Base-by-base conservation (phyloP, 2,797 vertebrate species). In the Bradypus variegatus region DNA sequence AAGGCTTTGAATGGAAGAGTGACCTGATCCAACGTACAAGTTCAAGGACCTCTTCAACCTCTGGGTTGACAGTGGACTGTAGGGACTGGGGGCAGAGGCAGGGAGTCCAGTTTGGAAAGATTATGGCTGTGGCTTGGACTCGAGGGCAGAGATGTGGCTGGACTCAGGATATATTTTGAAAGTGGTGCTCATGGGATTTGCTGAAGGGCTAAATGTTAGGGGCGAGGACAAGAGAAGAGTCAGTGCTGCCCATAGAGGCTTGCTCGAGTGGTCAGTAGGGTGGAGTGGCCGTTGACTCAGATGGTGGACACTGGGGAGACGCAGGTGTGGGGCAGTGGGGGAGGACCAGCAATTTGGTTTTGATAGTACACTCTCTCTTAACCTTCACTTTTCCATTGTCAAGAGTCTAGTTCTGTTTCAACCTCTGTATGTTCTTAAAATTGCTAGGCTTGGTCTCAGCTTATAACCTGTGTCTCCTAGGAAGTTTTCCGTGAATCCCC, bases 161-260 rank as follows among this genome's bases (percentile, higher is more conserved):
- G 10, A 29, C 45, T 45, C 3, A 0, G 53, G 53, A 12, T 58
- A 0, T 10, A 13, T 50, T 73, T 58, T 50, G 53, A 87, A 48
- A 76, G 55, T 2, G 3, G 18, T 2, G 15, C 41, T 69, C 31
- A 36, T 16, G 18, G 76, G n/a, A 4, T 33, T 53, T 58, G 21
- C 53, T 58, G 81, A 36, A 14, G 29, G 38, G 9, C 2, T 19
- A 36, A 31, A 50, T 6, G 50, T 14, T 45, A 41, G 14, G 12
- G 25, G 4, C 16, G 12, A 65, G 60, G 8, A 25, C 29, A 8
- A 12, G 53, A 53, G 41, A 53, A 25, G 72, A 65, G 53, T 21
- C 1, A 6, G 1, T 1, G 7, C 19, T 55, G 65, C n/a, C 78
- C 5, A 2, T 6, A 0, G 13, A 45, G 14, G 36, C 53, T 72